Evolutionary conservation across 2,113 vertebrate genomes (phyloP), one percentile per base, ranked within the genome.

Genomic region (Balaeniceps rex): DNA sequence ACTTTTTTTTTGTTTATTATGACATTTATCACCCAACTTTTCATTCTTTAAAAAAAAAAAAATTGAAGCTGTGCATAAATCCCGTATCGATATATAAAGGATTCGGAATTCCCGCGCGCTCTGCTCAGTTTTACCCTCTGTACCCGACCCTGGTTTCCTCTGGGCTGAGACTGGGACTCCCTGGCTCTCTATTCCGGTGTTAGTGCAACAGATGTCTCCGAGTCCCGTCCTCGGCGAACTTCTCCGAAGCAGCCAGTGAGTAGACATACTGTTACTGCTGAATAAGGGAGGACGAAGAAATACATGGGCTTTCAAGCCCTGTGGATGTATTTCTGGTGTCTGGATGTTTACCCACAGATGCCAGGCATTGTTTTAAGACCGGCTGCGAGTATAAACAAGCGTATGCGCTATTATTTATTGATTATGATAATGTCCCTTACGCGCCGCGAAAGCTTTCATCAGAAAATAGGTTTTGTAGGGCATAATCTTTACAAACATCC

Each of bases 401-500:
- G 13, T 13, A 5, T 3, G 9, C 5, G 22, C 18, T 46, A 5
- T 38, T 51, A 70, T 63, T 55, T 85, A 65, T 81, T 70, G 63
- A 24, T 90, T 49, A 19, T 14, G 10, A 46, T 42, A 38, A 52
- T 0, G 0, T 31, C 16, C 9, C 55, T 77, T 11, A 9, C 0
- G 6, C 17, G 16, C 10, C 0, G 0, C 0, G 1, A 36, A 72
- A 72, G 23, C 10, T 68, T 87, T 49, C 6, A 23, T 49, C 16
- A 29, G 64, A 21, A n/a, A 65, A 55, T 10, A 65, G 28, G 15
- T 34, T 17, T 26, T 21, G 4, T 11, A 12, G 33, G 51, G 25
- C 2, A 1, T 24, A 24, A 88, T 7, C 19, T 86, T 61, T 42
- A 25, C 16, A 57, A 94, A 44, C 3, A 51, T 5, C 10, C 9